These are phyloP conservation scores for Amblyornis subalaris DNA, from an alignment of 2,113 vertebrate species.

Conservation along the genomic window DNA sequence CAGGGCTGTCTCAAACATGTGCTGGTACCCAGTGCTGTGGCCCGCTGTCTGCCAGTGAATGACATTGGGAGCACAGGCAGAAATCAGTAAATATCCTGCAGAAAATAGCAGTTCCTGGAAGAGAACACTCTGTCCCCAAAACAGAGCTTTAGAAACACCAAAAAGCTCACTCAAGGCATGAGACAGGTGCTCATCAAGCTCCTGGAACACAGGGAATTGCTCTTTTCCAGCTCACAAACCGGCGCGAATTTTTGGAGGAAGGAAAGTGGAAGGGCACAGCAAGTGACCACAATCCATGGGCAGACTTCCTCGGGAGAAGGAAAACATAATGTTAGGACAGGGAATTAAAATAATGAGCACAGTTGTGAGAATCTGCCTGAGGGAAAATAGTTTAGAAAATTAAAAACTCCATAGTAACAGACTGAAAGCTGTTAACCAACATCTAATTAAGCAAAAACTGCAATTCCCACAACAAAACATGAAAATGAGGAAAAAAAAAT, in stretches of 20 bases:
- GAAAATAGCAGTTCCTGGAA: neutral
- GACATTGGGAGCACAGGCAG: rapidly evolving
- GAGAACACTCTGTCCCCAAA: rapidly evolving
- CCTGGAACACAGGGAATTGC: no score
- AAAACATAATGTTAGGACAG: neutral
- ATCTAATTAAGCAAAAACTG: neutral
- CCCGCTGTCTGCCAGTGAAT: neutral
- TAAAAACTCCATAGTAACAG: neutral
- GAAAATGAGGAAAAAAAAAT: neutral
- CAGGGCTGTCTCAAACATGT: neutral
- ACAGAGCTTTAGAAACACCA: neutral
- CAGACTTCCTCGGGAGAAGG: neutral
- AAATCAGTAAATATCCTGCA: neutral
- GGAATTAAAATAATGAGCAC: neutral
- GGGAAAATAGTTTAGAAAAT: slow-evolving; percentile 21
- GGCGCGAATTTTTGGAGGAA: rapidly evolving
- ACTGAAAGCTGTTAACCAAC: neutral
- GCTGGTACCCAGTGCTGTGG: rapidly evolving
- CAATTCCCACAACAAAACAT: neutral
- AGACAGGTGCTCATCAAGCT: rapidly evolving
- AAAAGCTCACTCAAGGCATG: neutral
- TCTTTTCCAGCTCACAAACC: neutral
- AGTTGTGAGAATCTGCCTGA: neutral
- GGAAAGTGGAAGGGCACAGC: neutral
- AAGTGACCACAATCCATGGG: neutral